Conservation (phyloP, 2,113 vertebrate species). For the Salvelinus alpinus region DNA sequence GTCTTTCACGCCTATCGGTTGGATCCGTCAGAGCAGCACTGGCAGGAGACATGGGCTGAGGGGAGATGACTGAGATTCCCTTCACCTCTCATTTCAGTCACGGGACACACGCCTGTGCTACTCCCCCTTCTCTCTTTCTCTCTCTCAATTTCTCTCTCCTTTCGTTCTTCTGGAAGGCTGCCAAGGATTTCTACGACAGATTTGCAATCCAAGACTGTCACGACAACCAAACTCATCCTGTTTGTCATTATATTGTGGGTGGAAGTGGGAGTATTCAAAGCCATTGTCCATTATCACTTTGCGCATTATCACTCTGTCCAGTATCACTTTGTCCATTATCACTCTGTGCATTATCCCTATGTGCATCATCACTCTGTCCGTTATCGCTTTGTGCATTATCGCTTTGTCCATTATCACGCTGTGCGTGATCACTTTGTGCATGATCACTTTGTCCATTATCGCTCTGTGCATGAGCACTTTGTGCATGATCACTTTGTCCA, state of each 20-base stretch:
- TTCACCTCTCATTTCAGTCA: slow-evolving; percentile 52
- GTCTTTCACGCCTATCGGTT: slow-evolving; percentile 18
- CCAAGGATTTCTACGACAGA: slow-evolving; percentile 46
- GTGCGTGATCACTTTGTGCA: accelerated
- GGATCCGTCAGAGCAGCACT: slow-evolving; percentile 18
- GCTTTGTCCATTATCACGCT: slow-evolving; percentile 3
- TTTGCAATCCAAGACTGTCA: slow-evolving; percentile 51
- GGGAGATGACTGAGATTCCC: slow-evolving; percentile 44
- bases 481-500: no score
- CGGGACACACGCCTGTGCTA: slow-evolving; percentile 38
- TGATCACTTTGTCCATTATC: no score
- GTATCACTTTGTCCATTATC: no score
- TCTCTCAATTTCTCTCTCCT: neutral
- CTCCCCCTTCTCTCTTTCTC: slow-evolving; percentile 15
- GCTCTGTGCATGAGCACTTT: accelerated
- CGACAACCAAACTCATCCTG: slow-evolving; percentile 48
- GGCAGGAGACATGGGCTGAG: slow-evolving; percentile 35
- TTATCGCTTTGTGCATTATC: slow-evolving; percentile 26
- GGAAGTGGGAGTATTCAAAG: slow-evolving; percentile 39
- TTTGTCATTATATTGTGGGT: slow-evolving; percentile 18
- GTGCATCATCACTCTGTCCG: no score
- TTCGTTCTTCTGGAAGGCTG: slow-evolving; percentile 30
- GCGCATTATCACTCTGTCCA: neutral
- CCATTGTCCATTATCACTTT: slow-evolving; percentile 45
- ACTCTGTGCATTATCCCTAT: no score